These are phyloP conservation scores for Littorina saxatilis DNA, from an alignment of 1,140 invertebrate species.

Conservation along the genomic window DNA sequence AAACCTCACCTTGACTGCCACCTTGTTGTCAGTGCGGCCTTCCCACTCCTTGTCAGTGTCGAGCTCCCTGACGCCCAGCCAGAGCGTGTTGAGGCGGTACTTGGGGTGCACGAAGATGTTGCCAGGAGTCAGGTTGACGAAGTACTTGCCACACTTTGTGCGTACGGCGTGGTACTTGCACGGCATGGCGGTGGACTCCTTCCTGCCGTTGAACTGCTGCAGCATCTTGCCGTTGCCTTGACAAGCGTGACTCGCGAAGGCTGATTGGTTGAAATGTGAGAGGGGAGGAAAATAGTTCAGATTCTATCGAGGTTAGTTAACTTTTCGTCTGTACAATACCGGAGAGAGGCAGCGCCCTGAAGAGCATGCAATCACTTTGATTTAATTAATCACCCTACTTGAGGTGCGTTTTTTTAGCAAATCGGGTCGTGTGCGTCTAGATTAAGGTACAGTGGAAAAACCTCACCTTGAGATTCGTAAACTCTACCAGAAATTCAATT, in stretches of 20 bases:
- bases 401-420: no score
- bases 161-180: slow-evolving; percentile 16
- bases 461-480: no score
- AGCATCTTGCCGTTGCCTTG: not conserved
- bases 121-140: not conserved
- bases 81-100: not conserved
- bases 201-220: not conserved
- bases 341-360: no score
- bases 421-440: no score
- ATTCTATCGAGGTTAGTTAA: no score
- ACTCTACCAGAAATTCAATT: no score
- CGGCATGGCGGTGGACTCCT: not conserved
- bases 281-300: no score
- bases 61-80: not conserved
- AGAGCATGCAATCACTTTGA: no score
- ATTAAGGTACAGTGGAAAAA: no score
- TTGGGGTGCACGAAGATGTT: not conserved
- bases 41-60: not conserved
- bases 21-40: not conserved
- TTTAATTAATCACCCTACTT: no score
- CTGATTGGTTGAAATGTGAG: no score
- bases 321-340: no score
- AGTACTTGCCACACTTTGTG: not conserved
- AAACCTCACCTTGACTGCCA: slow-evolving; percentile 7
- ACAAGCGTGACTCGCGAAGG: not conserved